Evolutionary conservation across 2,113 vertebrate genomes (phyloP).

Genomic region (Austrofundulus limnaeus): DNA sequence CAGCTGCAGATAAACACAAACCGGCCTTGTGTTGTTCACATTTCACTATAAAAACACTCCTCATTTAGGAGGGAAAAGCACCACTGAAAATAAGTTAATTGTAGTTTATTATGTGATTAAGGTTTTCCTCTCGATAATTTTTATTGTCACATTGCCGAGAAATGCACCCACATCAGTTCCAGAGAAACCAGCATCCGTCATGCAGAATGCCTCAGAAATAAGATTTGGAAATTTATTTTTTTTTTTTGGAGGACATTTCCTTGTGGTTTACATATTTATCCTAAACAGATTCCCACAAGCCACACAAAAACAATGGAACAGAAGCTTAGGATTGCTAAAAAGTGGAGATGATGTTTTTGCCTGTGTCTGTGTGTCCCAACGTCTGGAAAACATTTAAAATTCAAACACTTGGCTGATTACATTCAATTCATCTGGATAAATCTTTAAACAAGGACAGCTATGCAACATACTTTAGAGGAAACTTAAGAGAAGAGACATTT

Average conservation of each 20-base stretch:
- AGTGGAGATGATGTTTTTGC: no score
- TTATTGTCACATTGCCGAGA: conserved; percentile 54
- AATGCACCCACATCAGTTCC: conserved; percentile 37
- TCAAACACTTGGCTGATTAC: no score
- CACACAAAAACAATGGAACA: background rate
- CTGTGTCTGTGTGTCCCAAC: no score
- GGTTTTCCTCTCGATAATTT: conserved; percentile 44
- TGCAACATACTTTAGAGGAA: no score
- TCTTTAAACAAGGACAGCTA: no score
- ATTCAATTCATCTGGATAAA: no score
- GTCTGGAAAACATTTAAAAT: no score
- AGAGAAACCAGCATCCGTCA: conserved; percentile 35
- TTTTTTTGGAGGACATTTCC: background rate
- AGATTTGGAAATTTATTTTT: no score
- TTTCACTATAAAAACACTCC: background rate
- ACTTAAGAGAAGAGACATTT: no score
- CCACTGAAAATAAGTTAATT: conserved; percentile 27
- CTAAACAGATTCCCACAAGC: background rate
- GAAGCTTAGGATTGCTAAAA: no score
- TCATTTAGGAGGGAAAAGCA: conserved; percentile 15
- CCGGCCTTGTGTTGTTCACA: conserved; percentile 7
- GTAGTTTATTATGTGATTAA: conserved; percentile 37
- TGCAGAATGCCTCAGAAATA: no score
- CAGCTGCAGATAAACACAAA: background rate
- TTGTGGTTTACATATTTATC: background rate